Percentiles rank a stretch among this genome's conserved stretches.
These are phyloP conservation scores for Drosophila virilis DNA, from an alignment of 1,140 invertebrate genomes.

Conservation along the genomic window DNA sequence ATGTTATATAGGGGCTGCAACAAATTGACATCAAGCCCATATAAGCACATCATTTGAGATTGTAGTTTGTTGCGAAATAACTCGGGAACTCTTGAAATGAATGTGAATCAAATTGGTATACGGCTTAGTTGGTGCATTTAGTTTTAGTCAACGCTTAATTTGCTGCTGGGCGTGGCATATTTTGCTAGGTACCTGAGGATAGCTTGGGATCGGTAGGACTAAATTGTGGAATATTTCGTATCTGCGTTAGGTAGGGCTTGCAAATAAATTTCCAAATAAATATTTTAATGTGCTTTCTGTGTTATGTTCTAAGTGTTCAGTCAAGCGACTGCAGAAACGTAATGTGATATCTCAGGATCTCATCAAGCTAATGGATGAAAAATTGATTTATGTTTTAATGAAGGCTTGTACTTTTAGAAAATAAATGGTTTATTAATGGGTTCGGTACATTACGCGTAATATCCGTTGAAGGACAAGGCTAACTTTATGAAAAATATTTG, in stretches of 20 bases:
- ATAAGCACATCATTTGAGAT: conserved; percentile 16
- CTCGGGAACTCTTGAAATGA: conserved; percentile 10
- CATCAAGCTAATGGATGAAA: neutral
- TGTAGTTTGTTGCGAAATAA: conserved; percentile 14
- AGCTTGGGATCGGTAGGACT: conserved; percentile 1
- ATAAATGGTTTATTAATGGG: neutral
- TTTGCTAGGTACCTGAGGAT: neutral
- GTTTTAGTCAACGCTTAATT: too few relatives aligned
- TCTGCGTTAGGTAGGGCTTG: neutral
- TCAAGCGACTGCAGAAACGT: too few relatives aligned
- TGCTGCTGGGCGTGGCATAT: too few relatives aligned
- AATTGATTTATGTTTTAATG: neutral
- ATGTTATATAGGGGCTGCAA: neutral
- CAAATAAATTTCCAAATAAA: too few relatives aligned
- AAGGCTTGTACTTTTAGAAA: neutral
- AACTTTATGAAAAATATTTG: too few relatives aligned
- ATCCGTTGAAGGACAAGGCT: too few relatives aligned
- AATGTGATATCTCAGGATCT: neutral
- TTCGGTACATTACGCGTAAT: neutral
- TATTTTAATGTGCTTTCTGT: too few relatives aligned
- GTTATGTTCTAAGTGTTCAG: too few relatives aligned
- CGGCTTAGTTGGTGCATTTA: too few relatives aligned
- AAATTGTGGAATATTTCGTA: neutral
- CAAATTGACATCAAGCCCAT: conserved; percentile 30
- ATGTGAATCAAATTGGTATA: too few relatives aligned